Conservation (phyloP, 2,113 vertebrate genomes). For the Rallus limicola region DNA sequence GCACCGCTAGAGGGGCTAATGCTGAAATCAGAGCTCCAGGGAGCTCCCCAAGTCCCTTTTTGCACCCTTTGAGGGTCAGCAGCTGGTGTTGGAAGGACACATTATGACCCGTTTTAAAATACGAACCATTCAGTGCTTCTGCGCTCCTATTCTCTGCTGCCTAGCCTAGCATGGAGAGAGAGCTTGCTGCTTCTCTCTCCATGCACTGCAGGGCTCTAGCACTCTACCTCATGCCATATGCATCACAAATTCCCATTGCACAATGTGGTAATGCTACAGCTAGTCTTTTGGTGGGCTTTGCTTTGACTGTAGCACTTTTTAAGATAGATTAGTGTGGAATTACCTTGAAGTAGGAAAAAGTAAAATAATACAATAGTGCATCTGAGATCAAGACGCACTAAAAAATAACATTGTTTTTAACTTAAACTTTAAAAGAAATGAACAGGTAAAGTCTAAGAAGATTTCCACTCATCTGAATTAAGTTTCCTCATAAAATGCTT, state of each 20-base stretch:
- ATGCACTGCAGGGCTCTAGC: background rate
- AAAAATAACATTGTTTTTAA: background rate
- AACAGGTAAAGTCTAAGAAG: background rate
- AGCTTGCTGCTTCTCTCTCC: background rate
- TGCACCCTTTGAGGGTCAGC: background rate
- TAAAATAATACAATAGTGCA: background rate
- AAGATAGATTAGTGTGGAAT: background rate
- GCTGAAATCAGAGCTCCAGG: background rate
- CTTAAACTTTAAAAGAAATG: background rate
- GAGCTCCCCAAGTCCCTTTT: background rate
- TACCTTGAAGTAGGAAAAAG: background rate
- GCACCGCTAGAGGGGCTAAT: background rate
- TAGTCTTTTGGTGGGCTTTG: background rate
- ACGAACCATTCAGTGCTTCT: background rate
- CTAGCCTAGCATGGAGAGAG: no score
- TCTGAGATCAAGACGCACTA: background rate
- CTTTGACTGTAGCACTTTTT: background rate
- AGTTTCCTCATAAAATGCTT: background rate
- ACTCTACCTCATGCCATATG: no score
- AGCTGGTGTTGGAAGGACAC: fast-evolving
- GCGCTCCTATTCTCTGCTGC: background rate
- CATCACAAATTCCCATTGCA: background rate
- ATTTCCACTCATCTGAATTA: background rate
- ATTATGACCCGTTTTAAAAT: fast-evolving
- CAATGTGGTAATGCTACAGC: background rate